These are phyloP conservation scores for Apodemus sylvaticus DNA, from an alignment of 2,113 vertebrate genomes.

Conservation along the genomic window DNA sequence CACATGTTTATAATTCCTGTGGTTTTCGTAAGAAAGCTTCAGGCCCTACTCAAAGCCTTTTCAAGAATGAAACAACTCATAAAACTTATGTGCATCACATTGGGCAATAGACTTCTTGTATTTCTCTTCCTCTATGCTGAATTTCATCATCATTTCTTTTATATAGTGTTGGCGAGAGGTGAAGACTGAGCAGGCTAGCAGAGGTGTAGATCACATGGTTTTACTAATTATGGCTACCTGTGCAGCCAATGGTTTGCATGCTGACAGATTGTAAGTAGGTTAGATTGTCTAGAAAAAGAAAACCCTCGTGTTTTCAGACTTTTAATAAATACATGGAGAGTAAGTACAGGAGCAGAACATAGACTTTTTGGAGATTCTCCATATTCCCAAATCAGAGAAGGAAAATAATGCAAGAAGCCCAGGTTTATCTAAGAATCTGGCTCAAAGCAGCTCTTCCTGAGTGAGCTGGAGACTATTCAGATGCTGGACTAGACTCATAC, in stretches of 20 bases:
- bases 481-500: not conserved
- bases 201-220: not conserved
- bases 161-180: not conserved
- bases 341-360: not conserved
- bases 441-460: not conserved
- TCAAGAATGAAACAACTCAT: not conserved
- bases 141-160: not conserved
- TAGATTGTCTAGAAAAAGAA: not conserved
- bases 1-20: not conserved
- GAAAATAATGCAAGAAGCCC: not conserved
- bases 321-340: not conserved
- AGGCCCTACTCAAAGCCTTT: not conserved
- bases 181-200: not conserved
- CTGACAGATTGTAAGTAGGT: not conserved
- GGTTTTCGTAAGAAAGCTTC: not conserved
- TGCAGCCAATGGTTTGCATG: not conserved
- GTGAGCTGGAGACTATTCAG: not conserved
- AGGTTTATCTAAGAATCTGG: slow-evolving; percentile 10
- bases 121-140: not conserved
- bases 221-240: not conserved
- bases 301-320: not conserved
- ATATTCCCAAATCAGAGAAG: not conserved
- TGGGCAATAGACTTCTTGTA: not conserved
- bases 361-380: not conserved
- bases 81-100: not conserved